Base-by-base conservation (phyloP, 2,888 invertebrate species). In the Pedicia rivosa region DNA sequence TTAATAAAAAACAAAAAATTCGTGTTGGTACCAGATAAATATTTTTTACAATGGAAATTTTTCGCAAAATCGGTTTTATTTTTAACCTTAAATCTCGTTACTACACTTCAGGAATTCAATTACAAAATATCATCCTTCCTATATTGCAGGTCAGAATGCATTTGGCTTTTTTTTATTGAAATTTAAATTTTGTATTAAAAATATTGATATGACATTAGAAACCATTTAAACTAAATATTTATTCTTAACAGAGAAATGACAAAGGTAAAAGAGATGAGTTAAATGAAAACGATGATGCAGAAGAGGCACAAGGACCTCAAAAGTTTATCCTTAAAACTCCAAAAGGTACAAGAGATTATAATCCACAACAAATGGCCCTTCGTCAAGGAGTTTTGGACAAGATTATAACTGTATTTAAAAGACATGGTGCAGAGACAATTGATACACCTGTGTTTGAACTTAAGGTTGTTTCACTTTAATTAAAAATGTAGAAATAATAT, bases 371-470 rank as follows among this genome's bases (percentile, higher is more conserved):
- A 63, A 98, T 95, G 94, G 78, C 87, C 1, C 67, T 98, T 40
- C 72, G 97, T 20, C 78, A 87, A 50, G 68, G 71, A 41, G 87
- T 91, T 2, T 66, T 99, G 45, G 73, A 81, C 42, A 88, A 83
- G 60, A 87, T 98, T 44, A 70, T 84, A 15, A 60, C 71, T 4
- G 82, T 91, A 38, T 99, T 99, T 57, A 91, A 95, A 57, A 80
- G 79, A 44, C 97, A 99, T 53, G 98, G 98, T 26, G 98, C 94
- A 13, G 92, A 91, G 55, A 88, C 92, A 14, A 94, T 99, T 53
- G 98, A 99, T 54, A 97, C 97, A 16, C 97, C 97, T 29, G 86
- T 97, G 13, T 95, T 97, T 68, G 97, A 97, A 63, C 64, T 95
- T 12, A 95, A 88, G 72, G 91, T 88, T 57, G 48, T 15, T 14